Percentiles rank a stretch among this genome's conserved stretches.
Conservation (phyloP, 2,888 invertebrate species). For the Rhimphoctona megacephalus region DNA sequence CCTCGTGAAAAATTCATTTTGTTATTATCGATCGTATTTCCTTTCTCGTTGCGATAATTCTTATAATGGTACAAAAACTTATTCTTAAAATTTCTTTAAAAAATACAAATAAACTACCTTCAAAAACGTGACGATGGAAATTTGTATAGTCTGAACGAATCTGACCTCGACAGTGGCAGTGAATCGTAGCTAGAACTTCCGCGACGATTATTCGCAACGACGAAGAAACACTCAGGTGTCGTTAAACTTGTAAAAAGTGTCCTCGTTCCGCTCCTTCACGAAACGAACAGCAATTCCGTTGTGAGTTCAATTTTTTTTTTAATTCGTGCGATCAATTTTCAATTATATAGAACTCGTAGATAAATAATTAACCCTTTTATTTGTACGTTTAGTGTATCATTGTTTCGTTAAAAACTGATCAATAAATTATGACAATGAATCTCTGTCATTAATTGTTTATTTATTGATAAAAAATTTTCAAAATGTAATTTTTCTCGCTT, state of each 20-base stretch:
- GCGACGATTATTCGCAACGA: conserved; percentile 23
- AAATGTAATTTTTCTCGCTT: not conserved
- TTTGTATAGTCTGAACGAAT: not conserved
- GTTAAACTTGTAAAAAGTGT: conserved; percentile 53
- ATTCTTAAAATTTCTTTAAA: not conserved
- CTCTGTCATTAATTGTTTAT: not conserved
- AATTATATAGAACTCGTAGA: not conserved
- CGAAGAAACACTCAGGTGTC: conserved; percentile 32
- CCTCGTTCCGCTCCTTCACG: conserved; percentile 39
- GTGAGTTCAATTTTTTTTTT: not conserved
- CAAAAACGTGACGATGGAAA: not conserved
- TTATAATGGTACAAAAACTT: too few relatives aligned
- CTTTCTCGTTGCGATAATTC: not conserved
- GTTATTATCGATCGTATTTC: not conserved
- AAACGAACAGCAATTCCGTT: not conserved
- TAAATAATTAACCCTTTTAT: not conserved
- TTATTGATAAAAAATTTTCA: too few relatives aligned
- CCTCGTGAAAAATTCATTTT: conserved; percentile 75
- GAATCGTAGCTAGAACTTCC: conserved; percentile 50
- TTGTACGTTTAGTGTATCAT: not conserved
- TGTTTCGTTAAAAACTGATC: not conserved
- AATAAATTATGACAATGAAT: not conserved
- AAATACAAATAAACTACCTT: not conserved
- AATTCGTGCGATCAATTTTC: not conserved
- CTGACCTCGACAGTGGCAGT: conserved; percentile 67